Conservation (phyloP, 2,113 vertebrate species). For the Diglossa brunneiventris region DNA sequence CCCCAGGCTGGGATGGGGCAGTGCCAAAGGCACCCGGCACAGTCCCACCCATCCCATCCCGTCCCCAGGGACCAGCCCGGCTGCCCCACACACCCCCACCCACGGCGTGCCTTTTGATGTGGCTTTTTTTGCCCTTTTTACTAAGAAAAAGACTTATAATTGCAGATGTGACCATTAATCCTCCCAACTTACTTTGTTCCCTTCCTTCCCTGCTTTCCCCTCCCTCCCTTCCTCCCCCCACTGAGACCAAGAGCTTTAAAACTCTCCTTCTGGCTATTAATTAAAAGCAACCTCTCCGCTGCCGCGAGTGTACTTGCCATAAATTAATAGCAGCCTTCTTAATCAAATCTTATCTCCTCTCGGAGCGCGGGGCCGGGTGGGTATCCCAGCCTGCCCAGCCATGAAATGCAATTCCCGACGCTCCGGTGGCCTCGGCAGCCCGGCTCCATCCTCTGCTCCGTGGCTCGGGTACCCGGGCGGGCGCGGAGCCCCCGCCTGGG, state of each 20-base stretch:
- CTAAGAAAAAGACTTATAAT: slow-evolving; percentile 11
- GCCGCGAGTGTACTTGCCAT: slow-evolving; percentile 67
- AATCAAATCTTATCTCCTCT: slow-evolving; percentile 81
- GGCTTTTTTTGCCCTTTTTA: neutral
- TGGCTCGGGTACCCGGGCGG: neutral
- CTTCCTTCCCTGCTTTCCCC: neutral
- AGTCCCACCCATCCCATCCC: neutral
- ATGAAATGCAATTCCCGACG: slow-evolving; percentile 78
- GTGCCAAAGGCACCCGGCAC: neutral
- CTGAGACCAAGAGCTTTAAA: slow-evolving; percentile 65
- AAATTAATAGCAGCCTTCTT: slow-evolving; percentile 82
- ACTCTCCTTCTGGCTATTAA: slow-evolving; percentile 82
- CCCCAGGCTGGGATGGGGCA: accelerated
- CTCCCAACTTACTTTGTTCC: slow-evolving; percentile 37
- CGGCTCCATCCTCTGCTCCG: neutral
- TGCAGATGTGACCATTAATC: slow-evolving; percentile 43
- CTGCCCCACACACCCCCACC: neutral
- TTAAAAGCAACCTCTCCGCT: slow-evolving; percentile 77
- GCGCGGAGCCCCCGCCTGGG: neutral
- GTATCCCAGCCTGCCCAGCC: slow-evolving; percentile 58
- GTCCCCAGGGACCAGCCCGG: neutral
- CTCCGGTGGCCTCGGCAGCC: neutral
- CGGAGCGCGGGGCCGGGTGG: slow-evolving; percentile 36
- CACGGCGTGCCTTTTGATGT: neutral
- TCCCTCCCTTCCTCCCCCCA: neutral